Base-by-base conservation (phyloP, 2,113 vertebrate species). In the Callithrix jacchus region DNA sequence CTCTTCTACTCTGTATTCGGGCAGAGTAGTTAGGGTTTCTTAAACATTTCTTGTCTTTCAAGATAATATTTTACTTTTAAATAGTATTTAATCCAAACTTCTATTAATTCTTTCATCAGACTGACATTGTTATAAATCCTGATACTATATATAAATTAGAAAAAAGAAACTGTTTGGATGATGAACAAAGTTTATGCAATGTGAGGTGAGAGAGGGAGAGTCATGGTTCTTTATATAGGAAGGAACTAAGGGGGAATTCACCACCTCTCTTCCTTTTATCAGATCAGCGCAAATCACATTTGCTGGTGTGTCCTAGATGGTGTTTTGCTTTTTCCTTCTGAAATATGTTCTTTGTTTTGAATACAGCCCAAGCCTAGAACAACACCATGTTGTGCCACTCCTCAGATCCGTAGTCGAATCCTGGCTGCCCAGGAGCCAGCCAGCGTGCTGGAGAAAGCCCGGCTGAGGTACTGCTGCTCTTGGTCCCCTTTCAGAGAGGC, bases 401-500 rank as follows among this genome's bases (percentile, higher is more conserved):
- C 99, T 64, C 99, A 97, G 98, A 99, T 99, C 97, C 99, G 99
- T 79, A 98, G 91, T 96, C 99, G 99, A 76, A 98, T 76, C 8
- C 97, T 98, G 4, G 98, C 98, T 1, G 97, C 99, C 23, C 98
- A 97, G 86, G 98, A 98, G 40, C 99, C 99, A 0, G 83, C 96
- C 20, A 99, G 96, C 18, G 56, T 98, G 0, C 97, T 99, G 47
- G 99, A 99, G 96, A 99, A 99, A 97, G 99, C 99, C 80, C 98
- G 99, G 47, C 93, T 99, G 35, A 99, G 99, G 99, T 99, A 95
- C 98, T 0, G 0, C 1, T 14, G 3, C 83, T 68, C 0, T 0
- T 5, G 16, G n/a, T 27, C 21, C 71, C 87, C 49, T 35, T 27
- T 80, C 56, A 77, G 42, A 17, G 9, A 80, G 83, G 27, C 40